Base-by-base conservation (phyloP, 2,888 invertebrate species). In the Augochlorella aurata region DNA sequence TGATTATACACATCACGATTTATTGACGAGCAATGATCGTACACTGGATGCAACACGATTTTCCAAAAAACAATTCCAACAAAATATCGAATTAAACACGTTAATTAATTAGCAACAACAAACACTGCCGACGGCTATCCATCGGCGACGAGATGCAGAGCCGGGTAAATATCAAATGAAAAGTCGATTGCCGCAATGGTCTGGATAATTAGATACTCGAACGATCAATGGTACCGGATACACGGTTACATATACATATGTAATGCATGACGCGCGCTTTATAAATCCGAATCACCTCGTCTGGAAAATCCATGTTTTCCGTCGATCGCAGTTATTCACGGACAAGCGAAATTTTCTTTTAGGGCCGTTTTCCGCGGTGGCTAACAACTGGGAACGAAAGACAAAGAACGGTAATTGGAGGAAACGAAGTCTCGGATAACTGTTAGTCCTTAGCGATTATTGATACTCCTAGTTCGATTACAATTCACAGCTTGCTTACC, bases 11-110 rank as follows among this genome's bases (percentile, higher is more conserved):
- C 14, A 86, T 78, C 79, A 86, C 74, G 79, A 83, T 88, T 89
- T 88, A 78, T 88, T 88, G 77, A 83, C 81, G 82, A 85, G 63
- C 79, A 84, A 84, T 79, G 79, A 77, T 85, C 74, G 77, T 85
- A 85, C 81, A 83, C 71, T 85, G 67, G 76, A 77, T 84, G 79
- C 77, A 82, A 84, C 77, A 81, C 77, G 78, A 82, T 54, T 77
- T 58, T 69, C 29, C 58, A 58, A 10, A 80, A 80, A 85, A 71
- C 29, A 84, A 74, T 65, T 61, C 68, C 58, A 85, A 74, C 76
- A 71, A 82, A 87, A 84, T 78, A 67, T 77, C 65, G 65, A 50
- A 47, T 38, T 50, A 67, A 71, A 74, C 49, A 44, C 74, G 66
- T 38, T 80, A 78, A 45, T 70, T 74, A 77, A 85, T 78, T 81